Conservation (phyloP, 2,797 vertebrate species). For the Rhyacichthys aspro region DNA sequence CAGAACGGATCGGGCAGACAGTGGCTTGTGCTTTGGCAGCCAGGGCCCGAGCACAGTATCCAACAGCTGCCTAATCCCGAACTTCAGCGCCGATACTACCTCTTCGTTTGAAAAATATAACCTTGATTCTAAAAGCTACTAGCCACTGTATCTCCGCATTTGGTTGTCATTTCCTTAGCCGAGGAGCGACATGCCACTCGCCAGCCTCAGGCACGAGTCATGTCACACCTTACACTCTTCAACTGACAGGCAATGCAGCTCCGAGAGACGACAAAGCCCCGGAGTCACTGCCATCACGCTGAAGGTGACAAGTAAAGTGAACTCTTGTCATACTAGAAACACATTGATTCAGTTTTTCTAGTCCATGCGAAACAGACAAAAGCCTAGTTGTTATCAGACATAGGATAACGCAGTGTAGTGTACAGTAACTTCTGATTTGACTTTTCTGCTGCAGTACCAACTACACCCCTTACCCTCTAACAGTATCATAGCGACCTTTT, state of each 20-base stretch:
- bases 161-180: constrained; percentile 30
- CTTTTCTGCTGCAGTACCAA: too few relatives aligned
- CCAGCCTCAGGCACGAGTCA: constrained; percentile 36
- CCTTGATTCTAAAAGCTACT: constrained; percentile 29
- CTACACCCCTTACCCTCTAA: too few relatives aligned
- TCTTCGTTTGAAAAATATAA: constrained; percentile 32
- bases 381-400: too few relatives aligned
- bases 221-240: constrained; percentile 25
- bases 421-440: too few relatives aligned
- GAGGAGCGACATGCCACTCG: constrained; percentile 41
- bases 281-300: constrained; percentile 14
- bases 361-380: too few relatives aligned
- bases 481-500: too few relatives aligned
- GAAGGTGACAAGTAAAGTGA: constrained; percentile 17
- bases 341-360: too few relatives aligned
- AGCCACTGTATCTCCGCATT: constrained; percentile 20
- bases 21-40: constrained; percentile 47
- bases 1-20: constrained; percentile 75
- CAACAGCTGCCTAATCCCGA: constrained; percentile 72
- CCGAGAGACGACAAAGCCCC: constrained; percentile 15
- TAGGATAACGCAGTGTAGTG: too few relatives aligned
- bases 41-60: constrained; percentile 38
- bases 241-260: constrained; percentile 24
- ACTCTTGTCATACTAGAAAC: constrained; percentile 4
- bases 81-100: constrained; percentile 39